A percentile compares a stretch with the other conserved stretches of the same genome.
These are phyloP conservation scores for Thunnus maccoyii DNA, from an alignment of 2,113 vertebrate species.

Conservation along the genomic window DNA sequence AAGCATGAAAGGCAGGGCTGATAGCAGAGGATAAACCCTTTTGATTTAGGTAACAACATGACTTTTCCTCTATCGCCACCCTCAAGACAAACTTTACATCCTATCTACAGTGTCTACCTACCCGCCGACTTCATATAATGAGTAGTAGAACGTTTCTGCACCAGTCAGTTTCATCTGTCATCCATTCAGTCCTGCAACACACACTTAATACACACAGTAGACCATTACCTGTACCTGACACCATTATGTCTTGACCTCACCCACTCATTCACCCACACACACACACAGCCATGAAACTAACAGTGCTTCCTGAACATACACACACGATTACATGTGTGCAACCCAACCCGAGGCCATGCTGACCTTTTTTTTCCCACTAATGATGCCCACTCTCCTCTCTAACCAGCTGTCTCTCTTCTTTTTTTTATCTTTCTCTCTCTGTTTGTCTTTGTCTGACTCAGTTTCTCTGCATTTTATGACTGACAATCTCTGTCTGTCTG, in stretches of 20 bases:
- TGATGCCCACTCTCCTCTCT: conserved; percentile 21
- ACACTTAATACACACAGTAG: background rate
- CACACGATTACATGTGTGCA: background rate
- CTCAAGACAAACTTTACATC: too few species aligned
- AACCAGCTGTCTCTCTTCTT: conserved; percentile 9
- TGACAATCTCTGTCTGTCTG: background rate
- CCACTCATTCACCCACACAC: background rate
- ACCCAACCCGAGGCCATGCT: conserved; percentile 16
- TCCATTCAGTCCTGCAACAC: too few species aligned
- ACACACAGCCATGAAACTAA: background rate
- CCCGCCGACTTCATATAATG: too few species aligned
- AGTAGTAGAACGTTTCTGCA: too few species aligned
- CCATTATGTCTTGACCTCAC: background rate
- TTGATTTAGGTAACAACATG: too few species aligned
- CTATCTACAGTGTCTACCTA: too few species aligned
- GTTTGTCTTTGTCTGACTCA: background rate
- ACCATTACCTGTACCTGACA: background rate
- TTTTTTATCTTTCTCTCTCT: background rate
- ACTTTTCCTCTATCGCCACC: too few species aligned
- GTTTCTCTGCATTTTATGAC: background rate
- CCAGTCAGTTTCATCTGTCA: too few species aligned
- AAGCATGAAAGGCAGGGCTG: too few species aligned
- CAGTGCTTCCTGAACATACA: background rate
- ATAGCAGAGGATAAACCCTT: too few species aligned
- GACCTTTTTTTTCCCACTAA: conserved; percentile 45